A percentile compares a stretch with the other conserved stretches of the same genome.
phyloP scores from a whole-genome alignment of 2,797 vertebrate genomes.

The Peromyscus eremicus region DNA sequence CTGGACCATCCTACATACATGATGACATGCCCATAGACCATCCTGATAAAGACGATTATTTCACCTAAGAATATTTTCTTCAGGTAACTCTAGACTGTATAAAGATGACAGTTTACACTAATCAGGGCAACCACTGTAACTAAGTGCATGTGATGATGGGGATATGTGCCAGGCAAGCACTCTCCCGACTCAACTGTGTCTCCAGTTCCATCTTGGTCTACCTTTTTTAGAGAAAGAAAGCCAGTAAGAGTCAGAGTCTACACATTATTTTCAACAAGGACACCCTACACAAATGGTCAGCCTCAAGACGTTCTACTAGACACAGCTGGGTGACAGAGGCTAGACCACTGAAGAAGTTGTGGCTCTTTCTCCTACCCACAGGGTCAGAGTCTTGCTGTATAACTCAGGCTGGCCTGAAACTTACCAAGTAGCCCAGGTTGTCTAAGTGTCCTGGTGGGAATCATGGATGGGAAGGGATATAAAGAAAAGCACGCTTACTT shows the following conservation, averaged over 20 bases:
- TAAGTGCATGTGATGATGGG: not conserved
- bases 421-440: not conserved
- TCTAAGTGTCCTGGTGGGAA: not conserved
- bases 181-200: too few relatives aligned
- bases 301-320: not conserved
- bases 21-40: not conserved
- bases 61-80: not conserved
- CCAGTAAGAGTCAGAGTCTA: not conserved
- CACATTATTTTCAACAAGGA: not conserved
- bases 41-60: not conserved
- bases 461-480: too few relatives aligned
- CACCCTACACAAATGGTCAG: accelerated
- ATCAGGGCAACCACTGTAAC: not conserved
- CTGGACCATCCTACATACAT: not conserved
- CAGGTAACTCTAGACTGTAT: not conserved
- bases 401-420: not conserved
- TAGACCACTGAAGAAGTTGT: not conserved
- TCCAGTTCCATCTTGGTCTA: not conserved
- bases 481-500: not conserved
- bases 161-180: not conserved
- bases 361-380: not conserved
- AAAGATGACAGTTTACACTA: not conserved
- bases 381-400: not conserved
- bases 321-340: not conserved
- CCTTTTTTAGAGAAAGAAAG: not conserved